Evolutionary conservation across 2,888 invertebrate genomes (phyloP), one percentile per base, ranked within the genome.

Genomic region (Nomada hirtipes): DNA sequence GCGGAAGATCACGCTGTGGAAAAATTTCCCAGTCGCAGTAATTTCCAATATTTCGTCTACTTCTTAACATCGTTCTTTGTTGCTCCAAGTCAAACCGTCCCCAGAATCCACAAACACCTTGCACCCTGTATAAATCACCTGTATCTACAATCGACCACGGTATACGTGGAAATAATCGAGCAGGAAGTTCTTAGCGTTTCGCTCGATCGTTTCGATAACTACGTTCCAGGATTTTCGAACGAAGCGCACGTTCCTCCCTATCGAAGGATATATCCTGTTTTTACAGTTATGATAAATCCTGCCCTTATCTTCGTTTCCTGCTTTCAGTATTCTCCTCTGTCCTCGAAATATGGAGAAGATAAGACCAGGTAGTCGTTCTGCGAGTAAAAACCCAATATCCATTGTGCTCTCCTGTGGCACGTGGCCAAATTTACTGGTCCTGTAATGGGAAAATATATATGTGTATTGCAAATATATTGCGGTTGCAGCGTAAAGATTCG

Each of bases 221-320:
- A 20, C 44, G 36, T 68, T 76, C 59, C 60, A 26, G 11, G 44
- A 23, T 67, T 75, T 76, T 55, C 36, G 64, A 52, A 52, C 9
- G 50, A 26, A 20, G 10, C 52, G 10, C 29, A 15, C 26, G 26
- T 61, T 36, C 20, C 23, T 36, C 10, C 23, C 36, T 36, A 44
- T 18, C 59, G 7, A 53, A 61, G 23, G 23, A 47, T 11, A 72
- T 50, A 60, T 76, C 29, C 29, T 50, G 59, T 50, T 70, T 69
- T 55, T 26, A 67, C 59, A 44, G 55, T 23, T 70, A 70, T 69
- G 26, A 47, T 74, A 60, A 65, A 69, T 0, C 23, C 15, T n/a
- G 9, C 50, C 52, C 61, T 80, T 81, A 64, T 82, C 80, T 72
- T 50, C 36, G 63, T 73, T 78, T 64, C 20, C 73, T 57, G 42